Evolutionary conservation across 2,888 invertebrate species (phyloP), one percentile per base, ranked within the genome.

Genomic region (Dione vanillae): DNA sequence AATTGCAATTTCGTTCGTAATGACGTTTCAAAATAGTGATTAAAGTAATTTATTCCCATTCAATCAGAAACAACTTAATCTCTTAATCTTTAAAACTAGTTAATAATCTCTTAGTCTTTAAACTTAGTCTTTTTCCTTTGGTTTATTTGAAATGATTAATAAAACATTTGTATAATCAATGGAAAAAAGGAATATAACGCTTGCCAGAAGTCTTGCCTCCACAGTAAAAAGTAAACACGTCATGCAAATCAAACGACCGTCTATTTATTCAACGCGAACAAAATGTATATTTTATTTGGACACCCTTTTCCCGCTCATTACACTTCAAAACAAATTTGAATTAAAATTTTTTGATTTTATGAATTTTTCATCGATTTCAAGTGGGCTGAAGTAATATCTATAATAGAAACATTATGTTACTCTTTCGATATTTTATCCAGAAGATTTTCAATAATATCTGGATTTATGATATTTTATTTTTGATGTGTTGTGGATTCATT

Each of bases 201-300:
- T 27, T 8, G 35, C 9, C 66, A 19, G 52, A 56, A 66, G 56
- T 27, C 14, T 49, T 19, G 41, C 40, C 49, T 58, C 67, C 40
- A 62, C 45, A 45, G 16, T 41, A 58, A 65, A 65, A 45, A 45
- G 16, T 41, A 58, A 65, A 65, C 41, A 49, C 64, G 64, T 69
- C 65, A 27, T 47, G 40, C 41, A 51, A 67, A 61, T 67, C 51
- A 51, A 67, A 67, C 59, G 67, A 41, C 61, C 43, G 61, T 61
- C 51, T 67, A 41, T 67, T 67, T 67, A 61, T 61, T 41, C 51
- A 45, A n/a, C n/a, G 56, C 54, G 61, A 62, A 35, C 41, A 27
- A 56, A 56, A 47, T 65, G 58, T 64, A 54, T 69, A 65, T 64
- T 65, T 65, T 43, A 52, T 68, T 68, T 45, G 43, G 49, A 54